Base-by-base conservation (phyloP, 2,797 vertebrate genomes). In the Uromys caudimaculatus region DNA sequence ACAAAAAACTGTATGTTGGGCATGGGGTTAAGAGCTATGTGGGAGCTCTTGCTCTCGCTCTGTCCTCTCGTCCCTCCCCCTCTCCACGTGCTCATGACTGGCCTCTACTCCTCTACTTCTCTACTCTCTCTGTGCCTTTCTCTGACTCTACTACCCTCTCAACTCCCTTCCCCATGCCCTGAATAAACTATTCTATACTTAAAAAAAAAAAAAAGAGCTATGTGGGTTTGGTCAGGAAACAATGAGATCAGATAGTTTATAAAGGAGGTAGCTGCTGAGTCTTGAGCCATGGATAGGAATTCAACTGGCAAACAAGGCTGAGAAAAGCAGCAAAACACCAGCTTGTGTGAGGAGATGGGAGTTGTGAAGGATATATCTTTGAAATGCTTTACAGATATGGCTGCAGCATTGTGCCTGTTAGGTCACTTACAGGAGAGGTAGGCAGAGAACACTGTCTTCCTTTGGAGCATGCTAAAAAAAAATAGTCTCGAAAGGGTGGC, bases 261-360 rank as follows among this genome's bases (percentile, higher is more conserved):
- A 92, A n/a, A 75, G 41, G 19, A 62, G 29, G 44, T 78, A 86
- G 89, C 38, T 92, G 56, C 24, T 71, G 89, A 96, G 47, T 91
- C 27, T 88, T 92, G 12, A 83, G 64, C 21, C 93, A 0, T 32
- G 52, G 87, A 10, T 79, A 83, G 91, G 75, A 86, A 60, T 79
- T 96, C 14, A 29, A 21, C 7, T 92, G 52, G 27, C 58, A 86
- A 29, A 38, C 6, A 58, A 77, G 77, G 8, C 47, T 50, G 35
- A 38, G 13, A 71, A 41, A 85, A 89, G 32, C 44, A 89, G 52
- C 95, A 78, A 38, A n/a, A 17, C 78, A 13, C 41, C 38, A 94
- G n/a, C 32, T 54, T 82, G 7, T 93, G 50, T 93, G 62, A 81
- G 60, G 47, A 47, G 52, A 60, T 78, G 78, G 60, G 64, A 84